Percentiles rank a stretch among this genome's conserved stretches.
Evolutionary conservation across 2,113 vertebrate species (phyloP).

Genomic region (Scortum barcoo): DNA sequence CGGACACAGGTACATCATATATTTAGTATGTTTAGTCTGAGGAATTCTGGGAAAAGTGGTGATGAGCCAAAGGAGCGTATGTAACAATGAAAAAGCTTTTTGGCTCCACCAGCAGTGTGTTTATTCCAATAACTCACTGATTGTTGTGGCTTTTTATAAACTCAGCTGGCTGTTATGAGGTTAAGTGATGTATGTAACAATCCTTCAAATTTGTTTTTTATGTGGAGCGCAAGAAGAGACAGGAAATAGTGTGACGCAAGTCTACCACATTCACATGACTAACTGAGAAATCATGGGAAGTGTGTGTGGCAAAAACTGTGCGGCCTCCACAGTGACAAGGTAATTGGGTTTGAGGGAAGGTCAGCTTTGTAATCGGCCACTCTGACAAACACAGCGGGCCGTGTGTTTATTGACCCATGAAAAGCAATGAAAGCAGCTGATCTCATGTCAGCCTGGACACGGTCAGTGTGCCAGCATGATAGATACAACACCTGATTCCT

Average conservation of each 20-base stretch:
- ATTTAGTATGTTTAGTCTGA: rapidly evolving
- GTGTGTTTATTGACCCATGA: conserved; percentile 42
- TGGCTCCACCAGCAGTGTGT: neutral
- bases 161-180: neutral
- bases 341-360: conserved; percentile 47
- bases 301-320: conserved; percentile 11
- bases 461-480: neutral
- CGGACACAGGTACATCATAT: neutral
- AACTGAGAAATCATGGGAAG: conserved; percentile 18
- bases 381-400: conserved; percentile 12
- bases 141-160: neutral
- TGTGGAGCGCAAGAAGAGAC: neutral
- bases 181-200: neutral
- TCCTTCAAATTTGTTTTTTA: neutral
- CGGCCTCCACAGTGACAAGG: conserved; percentile 17
- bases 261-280: conserved; percentile 12
- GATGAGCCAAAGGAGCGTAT: neutral
- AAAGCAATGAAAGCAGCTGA: conserved; percentile 48
- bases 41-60: neutral
- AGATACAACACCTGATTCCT: conserved; percentile 11
- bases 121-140: neutral
- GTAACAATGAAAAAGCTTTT: neutral
- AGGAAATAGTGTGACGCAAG: conserved; percentile 31
- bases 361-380: conserved; percentile 28
- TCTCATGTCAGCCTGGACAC: conserved; percentile 23